Evolutionary conservation across 2,888 invertebrate genomes (phyloP), one percentile per base, ranked within the genome.

Genomic region (Mellilla xanthometata): DNA sequence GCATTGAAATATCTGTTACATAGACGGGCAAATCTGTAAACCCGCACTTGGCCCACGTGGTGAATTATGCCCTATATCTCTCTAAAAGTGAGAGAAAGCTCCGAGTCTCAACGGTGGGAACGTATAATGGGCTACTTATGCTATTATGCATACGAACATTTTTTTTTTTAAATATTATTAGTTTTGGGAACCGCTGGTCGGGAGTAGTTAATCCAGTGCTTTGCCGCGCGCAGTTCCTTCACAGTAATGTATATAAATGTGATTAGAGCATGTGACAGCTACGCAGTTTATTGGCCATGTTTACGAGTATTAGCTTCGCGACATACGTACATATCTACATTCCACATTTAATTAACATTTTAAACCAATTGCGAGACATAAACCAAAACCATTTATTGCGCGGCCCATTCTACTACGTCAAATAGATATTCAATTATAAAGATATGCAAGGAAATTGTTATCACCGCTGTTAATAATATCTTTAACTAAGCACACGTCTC

Each of bases 261-360:
- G 66, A 70, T 72, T 68, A 66, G 68, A 52, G 58, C 57, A 58
- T 63, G 65, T 65, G 65, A 65, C 66, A 64, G 62, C 58, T 59
- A 38, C 65, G 44, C 54, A 69, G 62, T 68, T 72, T 72, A 73
- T 71, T 67, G 65, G 53, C 52, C 65, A 58, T 71, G 71, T 71
- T 65, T 65, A 60, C 54, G 57, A 61, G 56, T 62, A 60, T 62
- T 65, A 65, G 62, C 63, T 56, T 60, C 59, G 61, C 57, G 60
- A 58, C 56, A 57, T 48, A 58, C 61, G 26, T 11, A 50, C 22
- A 32, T 40, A 36, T 26, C 40, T 42, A 39, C 41, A 41, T 49
- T 45, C 44, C 44, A 43, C 38, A 45, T 43, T 50, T 60, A 59
- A 61, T 63, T 58, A 63, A 52, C 52, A 59, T 63, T 58, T 56